These are phyloP conservation scores for Littorina saxatilis DNA, from an alignment of 1,140 invertebrate genomes.

Conservation along the genomic window DNA sequence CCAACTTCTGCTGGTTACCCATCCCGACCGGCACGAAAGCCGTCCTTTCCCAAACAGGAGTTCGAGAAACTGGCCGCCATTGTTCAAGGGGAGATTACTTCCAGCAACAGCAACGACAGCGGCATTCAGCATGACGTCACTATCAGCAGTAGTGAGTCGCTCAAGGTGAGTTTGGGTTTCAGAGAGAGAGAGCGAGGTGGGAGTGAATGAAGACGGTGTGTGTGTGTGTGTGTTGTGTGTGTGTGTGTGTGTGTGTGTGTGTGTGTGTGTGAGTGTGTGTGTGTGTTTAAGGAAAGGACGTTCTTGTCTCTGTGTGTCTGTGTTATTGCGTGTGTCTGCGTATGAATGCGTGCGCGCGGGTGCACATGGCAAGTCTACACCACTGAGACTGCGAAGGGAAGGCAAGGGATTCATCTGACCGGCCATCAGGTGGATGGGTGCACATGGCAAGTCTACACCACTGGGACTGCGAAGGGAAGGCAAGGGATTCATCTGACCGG, in stretches of 20 bases:
- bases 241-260: no score
- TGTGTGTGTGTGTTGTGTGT: background rate
- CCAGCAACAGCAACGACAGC: conserved; percentile 72
- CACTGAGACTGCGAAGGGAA: no score
- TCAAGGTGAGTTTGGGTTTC: conserved; percentile 56
- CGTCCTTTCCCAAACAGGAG: conserved; percentile 5
- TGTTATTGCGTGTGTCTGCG: background rate
- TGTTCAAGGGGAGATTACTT: conserved; percentile 58
- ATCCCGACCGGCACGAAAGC: background rate
- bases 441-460: no score
- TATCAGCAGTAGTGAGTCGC: conserved; percentile 63
- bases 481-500: no score
- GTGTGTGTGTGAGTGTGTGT: no score
- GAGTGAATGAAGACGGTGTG: conserved; percentile 7
- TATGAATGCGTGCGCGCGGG: background rate
- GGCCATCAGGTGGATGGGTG: no score
- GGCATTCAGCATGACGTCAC: conserved; percentile 68
- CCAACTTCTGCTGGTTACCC: background rate
- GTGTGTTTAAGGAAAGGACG: background rate
- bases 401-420: no score
- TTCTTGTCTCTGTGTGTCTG: background rate
- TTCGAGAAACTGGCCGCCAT: conserved; percentile 40
- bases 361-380: no score
- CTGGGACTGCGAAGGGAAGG: no score
- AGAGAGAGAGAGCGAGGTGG: conserved; percentile 7